Evolutionary conservation across 2,888 invertebrate species (phyloP).

Genomic region (Pogonocherus hispidulus): DNA sequence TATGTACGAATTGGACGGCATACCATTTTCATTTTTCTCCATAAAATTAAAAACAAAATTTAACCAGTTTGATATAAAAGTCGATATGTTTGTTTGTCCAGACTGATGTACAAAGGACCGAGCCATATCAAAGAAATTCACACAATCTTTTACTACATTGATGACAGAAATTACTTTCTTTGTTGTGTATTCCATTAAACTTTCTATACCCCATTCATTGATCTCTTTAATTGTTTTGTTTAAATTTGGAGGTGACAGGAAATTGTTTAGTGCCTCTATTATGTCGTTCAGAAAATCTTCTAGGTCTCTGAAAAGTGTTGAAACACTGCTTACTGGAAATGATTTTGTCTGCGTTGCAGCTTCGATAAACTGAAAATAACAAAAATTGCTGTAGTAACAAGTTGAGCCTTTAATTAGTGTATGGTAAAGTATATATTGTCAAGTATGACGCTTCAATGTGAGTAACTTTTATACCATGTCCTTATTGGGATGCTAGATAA

Average conservation of each 20-base stretch:
- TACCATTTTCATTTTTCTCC: too few species aligned
- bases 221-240: slow-evolving; percentile 26
- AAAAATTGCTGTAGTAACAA: too few species aligned
- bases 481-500: too few species aligned
- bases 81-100: not conserved
- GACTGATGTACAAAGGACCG: slow-evolving; percentile 35
- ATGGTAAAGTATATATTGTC: not conserved
- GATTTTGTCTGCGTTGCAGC: slow-evolving; percentile 40
- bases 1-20: too few species aligned
- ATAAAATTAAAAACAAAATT: too few species aligned
- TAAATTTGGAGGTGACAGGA: slow-evolving; percentile 34
- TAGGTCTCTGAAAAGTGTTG: slow-evolving; percentile 40
- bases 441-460: too few species aligned
- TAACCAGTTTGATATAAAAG: too few species aligned
- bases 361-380: slow-evolving; percentile 35
- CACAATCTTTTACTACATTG: slow-evolving; percentile 39
- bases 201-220: slow-evolving; percentile 41
- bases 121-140: slow-evolving; percentile 40
- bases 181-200: slow-evolving; percentile 39
- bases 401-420: too few species aligned
- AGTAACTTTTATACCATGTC: too few species aligned
- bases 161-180: slow-evolving; percentile 42
- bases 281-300: slow-evolving; percentile 41
- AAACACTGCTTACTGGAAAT: slow-evolving; percentile 27
- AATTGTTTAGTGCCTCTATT: slow-evolving; percentile 39